A percentile compares a stretch with the other conserved stretches of the same genome.
Evolutionary conservation across 2,888 invertebrate genomes (phyloP).

Genomic region (Harpalus rubripes): DNA sequence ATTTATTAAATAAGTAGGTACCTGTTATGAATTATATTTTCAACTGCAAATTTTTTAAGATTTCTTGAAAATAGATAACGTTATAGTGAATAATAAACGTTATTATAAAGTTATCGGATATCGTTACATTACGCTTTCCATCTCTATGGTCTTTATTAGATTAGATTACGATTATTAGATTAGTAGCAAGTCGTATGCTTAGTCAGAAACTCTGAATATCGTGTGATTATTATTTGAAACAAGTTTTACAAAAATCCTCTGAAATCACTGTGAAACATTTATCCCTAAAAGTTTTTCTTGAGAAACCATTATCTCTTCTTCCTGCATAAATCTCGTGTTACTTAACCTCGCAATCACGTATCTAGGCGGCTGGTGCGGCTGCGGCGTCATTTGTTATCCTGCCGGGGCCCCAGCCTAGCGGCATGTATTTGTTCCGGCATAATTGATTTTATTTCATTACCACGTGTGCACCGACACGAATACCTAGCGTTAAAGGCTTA

Average conservation of each 20-base stretch:
- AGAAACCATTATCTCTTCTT: conserved; percentile 24
- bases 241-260: not conserved
- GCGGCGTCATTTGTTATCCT: conserved; percentile 51
- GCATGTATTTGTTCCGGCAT: conserved; percentile 62
- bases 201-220: too few species aligned
- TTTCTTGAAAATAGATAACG: too few species aligned
- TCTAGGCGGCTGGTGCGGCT: conserved; percentile 10
- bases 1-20: too few species aligned
- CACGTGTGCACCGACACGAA: conserved; percentile 33
- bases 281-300: not conserved
- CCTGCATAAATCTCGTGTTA: conserved; percentile 33
- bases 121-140: too few species aligned
- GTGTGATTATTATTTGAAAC: not conserved
- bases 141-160: too few species aligned
- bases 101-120: too few species aligned
- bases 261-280: not conserved
- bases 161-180: too few species aligned
- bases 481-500: conserved; percentile 38
- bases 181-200: too few species aligned
- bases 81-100: too few species aligned
- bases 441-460: conserved; percentile 65
- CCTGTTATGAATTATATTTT: too few species aligned
- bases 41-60: too few species aligned
- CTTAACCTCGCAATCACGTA: conserved; percentile 43
- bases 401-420: conserved; percentile 7